Evolutionary conservation across 2,797 vertebrate genomes (phyloP).

Genomic region (Heterohyrax brucei): DNA sequence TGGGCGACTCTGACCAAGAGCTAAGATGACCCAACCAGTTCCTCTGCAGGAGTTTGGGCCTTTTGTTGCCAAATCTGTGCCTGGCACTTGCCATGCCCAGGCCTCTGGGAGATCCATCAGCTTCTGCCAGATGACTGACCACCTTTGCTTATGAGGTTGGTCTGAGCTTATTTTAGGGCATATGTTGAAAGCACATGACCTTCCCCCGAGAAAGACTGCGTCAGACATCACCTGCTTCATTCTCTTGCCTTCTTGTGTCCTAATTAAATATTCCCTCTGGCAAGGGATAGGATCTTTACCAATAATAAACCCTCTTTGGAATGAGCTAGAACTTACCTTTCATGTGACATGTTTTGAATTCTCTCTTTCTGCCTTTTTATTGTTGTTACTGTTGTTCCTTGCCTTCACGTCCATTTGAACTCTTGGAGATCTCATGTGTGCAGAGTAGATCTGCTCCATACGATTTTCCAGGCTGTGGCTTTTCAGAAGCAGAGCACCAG

Average conservation of each 20-base stretch:
- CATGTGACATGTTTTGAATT: constrained; percentile 31
- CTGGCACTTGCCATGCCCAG: neutral
- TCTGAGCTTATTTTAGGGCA: neutral
- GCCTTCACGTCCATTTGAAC: neutral
- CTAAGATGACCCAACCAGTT: neutral
- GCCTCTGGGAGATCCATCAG: neutral
- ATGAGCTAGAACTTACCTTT: neutral
- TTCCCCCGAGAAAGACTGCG: neutral
- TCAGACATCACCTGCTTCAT: neutral
- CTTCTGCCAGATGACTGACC: neutral
- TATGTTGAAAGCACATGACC: neutral
- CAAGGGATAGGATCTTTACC: neutral
- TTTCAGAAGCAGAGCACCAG: neutral
- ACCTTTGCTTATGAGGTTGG: neutral
- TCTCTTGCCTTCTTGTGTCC: neutral
- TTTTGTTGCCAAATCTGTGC: neutral
- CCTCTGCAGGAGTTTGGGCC: neutral
- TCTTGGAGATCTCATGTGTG: neutral
- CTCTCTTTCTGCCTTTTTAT: constrained; percentile 56
- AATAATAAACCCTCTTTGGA: neutral
- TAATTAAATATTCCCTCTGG: neutral
- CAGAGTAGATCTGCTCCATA: neutral
- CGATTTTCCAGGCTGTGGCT: neutral
- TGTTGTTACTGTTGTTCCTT: neutral
- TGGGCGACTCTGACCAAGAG: neutral